A percentile compares a stretch with the other conserved stretches of the same genome.
Evolutionary conservation across 2,113 vertebrate species (phyloP).

Genomic region (Hippocampus barbouri): DNA sequence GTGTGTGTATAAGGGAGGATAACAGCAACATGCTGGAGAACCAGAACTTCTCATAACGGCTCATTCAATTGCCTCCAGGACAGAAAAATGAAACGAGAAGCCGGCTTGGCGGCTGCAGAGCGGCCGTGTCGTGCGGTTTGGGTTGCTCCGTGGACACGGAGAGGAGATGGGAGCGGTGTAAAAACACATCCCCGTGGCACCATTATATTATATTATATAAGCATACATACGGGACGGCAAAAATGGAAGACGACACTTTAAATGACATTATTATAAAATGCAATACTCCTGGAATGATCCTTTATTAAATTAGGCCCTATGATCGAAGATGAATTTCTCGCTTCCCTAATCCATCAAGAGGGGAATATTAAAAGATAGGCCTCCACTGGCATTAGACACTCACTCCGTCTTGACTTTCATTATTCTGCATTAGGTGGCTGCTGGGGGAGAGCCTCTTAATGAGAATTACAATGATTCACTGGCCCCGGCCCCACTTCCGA

Average conservation of each 20-base stretch:
- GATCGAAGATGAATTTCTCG: slow-evolving; percentile 99
- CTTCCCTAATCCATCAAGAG: slow-evolving; percentile 99
- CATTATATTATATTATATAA: slow-evolving; percentile 98
- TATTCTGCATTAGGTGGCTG: slow-evolving; percentile 99
- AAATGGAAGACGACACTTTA: slow-evolving; percentile 99
- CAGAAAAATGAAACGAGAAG: slow-evolving; percentile 66
- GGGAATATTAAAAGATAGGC: slow-evolving; percentile 99
- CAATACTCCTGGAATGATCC: slow-evolving; percentile 99
- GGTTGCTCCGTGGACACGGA: slow-evolving; percentile 65
- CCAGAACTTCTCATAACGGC: slow-evolving; percentile 61
- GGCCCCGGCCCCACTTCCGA: slow-evolving; percentile 98
- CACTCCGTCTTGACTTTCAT: slow-evolving; percentile 99
- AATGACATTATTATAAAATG: slow-evolving; percentile 99
- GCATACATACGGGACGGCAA: slow-evolving; percentile 98
- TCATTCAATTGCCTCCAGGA: slow-evolving; percentile 66
- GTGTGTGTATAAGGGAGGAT: slow-evolving; percentile 32
- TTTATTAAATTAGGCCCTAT: slow-evolving; percentile 99
- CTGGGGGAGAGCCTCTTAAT: slow-evolving; percentile 99
- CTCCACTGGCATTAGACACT: slow-evolving; percentile 99
- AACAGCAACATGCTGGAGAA: slow-evolving; percentile 52
- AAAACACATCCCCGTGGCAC: slow-evolving; percentile 95
- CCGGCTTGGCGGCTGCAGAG: slow-evolving; percentile 51
- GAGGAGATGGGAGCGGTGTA: slow-evolving; percentile 78
- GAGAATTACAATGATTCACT: slow-evolving; percentile 99
- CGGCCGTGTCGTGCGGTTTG: slow-evolving; percentile 52